Base-by-base conservation (phyloP, 2,797 vertebrate genomes). In the Gymnoscopelus microlampas region DNA sequence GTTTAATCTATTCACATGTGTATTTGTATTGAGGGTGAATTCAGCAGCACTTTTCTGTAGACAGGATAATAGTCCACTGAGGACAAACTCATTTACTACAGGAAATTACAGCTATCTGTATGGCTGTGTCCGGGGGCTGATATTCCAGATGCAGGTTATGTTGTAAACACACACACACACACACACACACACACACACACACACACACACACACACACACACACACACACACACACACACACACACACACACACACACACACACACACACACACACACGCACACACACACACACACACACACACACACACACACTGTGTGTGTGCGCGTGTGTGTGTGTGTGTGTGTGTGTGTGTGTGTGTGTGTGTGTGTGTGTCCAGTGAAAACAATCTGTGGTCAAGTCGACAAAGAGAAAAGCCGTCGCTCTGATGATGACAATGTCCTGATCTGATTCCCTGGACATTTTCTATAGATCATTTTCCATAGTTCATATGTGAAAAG, bases 41-140 rank as follows among this genome's bases (percentile, higher is more conserved):
- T 56, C 39, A 39, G 48, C 56, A 48, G 14, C 47, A 13, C 32
- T 71, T 66, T 53, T 23, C 29, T 48, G 58, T 63, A n/a, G 35
- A 10, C 47, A 57, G 71, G 65, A 75, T 74, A 78, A 86, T 82
- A 66, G 64, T 70, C 66, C 57, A 0, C 68, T 74, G 73, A 87
- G 77, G 87, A 85, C 85, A 78, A 79, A 82, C 76, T 89, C 74
- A 78, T 88, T 88, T 89, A 85, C 74, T 76, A 71, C 92, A 91
- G 91, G 89, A 92, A 91, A 93, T 93, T 85, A 81, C 78, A 79
- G 82, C 71, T 79, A 70, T 86, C 82, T 83, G 66, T 60, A 59
- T 23, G 64, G 50, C 78, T 65, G 72, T 80, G 68, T 86, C 82
- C 77, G 68, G 77, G 78, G 87, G 78, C 76, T 82, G 80, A 85